These are phyloP conservation scores for Tryphoninae sp. DNA, from an alignment of 2,888 invertebrate genomes.

Conservation along the genomic window DNA sequence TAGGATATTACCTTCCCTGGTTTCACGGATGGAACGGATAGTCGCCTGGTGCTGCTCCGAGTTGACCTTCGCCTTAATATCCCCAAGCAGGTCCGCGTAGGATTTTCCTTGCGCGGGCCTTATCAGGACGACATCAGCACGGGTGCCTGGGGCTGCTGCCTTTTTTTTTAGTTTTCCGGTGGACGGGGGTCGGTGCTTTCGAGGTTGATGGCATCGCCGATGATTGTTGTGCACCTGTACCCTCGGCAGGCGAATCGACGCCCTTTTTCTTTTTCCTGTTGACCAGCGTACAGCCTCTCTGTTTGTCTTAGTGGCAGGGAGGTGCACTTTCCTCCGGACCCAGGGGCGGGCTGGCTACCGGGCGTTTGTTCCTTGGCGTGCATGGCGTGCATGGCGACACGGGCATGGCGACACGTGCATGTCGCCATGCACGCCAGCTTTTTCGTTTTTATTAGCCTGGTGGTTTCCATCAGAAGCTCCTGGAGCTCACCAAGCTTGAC, in stretches of 20 bases:
- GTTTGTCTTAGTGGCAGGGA: not conserved
- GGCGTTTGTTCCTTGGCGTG: constrained; percentile 33
- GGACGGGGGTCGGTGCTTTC: constrained; percentile 3
- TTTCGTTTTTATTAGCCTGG: constrained; percentile 14
- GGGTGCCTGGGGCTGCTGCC: not conserved
- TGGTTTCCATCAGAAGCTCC: constrained; percentile 19
- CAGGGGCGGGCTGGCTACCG: constrained; percentile 12
- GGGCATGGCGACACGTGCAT: too few relatives aligned
- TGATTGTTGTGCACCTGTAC: not conserved
- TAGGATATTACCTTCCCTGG: constrained; percentile 40
- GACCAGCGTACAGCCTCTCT: not conserved
- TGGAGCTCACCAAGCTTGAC: constrained; percentile 34
- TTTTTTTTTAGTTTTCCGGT: constrained; percentile 26
- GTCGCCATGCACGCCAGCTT: too few relatives aligned
- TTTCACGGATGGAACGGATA: constrained; percentile 47
- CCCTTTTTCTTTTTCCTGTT: constrained; percentile 25
- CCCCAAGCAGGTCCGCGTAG: constrained; percentile 48
- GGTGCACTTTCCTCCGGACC: constrained; percentile 21
- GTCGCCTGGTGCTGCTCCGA: constrained; percentile 19
- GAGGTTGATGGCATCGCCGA: not conserved
- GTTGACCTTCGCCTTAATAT: constrained; percentile 36
- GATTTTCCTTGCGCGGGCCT: constrained; percentile 48
- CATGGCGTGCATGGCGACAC: too few relatives aligned
- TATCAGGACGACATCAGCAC: constrained; percentile 42
- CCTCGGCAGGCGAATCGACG: not conserved